Evolutionary conservation across 2,113 vertebrate genomes (phyloP).

Genomic region (Hystrix brachyura): DNA sequence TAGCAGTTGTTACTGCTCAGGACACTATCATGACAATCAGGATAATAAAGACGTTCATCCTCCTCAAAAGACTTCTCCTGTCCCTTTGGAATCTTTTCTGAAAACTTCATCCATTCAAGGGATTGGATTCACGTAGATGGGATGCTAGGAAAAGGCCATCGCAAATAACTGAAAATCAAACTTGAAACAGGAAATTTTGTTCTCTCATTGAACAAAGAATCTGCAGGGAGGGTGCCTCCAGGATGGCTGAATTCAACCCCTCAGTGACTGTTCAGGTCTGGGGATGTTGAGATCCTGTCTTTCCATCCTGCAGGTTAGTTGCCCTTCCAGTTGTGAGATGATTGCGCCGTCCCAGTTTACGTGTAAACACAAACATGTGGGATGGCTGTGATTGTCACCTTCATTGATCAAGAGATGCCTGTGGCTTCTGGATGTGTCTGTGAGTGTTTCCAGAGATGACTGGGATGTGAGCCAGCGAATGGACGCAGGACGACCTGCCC

Average conservation of each 20-base stretch:
- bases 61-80: neutral
- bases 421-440: neutral
- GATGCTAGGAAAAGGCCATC: conserved; percentile 8
- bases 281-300: neutral
- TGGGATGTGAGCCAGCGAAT: neutral
- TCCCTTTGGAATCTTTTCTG: neutral
- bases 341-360: neutral
- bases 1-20: neutral
- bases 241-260: neutral
- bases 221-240: neutral
- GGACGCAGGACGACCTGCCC: neutral
- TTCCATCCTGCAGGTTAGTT: neutral
- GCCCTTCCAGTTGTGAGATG: neutral
- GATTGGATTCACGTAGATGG: neutral
- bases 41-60: neutral
- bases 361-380: neutral
- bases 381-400: neutral
- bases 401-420: neutral
- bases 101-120: neutral
- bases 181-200: conserved; percentile 14
- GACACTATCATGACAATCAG: neutral
- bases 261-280: neutral
- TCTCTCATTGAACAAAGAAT: neutral
- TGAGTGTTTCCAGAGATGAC: neutral
- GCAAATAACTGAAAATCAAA: conserved; percentile 19